phyloP scores from a whole-genome alignment of 1,140 invertebrate species.

The Drusus annulatus region DNA sequence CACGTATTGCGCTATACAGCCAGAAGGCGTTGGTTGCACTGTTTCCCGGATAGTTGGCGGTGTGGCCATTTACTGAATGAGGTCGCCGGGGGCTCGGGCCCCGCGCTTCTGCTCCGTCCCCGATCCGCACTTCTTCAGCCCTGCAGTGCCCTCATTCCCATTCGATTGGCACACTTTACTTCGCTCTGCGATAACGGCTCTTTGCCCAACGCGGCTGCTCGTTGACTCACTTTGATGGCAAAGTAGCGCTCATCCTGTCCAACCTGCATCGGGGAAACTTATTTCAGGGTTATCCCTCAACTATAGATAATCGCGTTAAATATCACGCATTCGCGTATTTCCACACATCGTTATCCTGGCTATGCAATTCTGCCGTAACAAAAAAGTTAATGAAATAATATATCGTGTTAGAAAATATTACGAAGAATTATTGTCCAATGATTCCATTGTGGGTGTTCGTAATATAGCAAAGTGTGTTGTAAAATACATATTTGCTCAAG shows the following conservation, averaged over 20 bases:
- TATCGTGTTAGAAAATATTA: slow-evolving; percentile 19
- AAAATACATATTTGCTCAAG: slow-evolving; percentile 43
- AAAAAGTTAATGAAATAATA: slow-evolving; percentile 13
- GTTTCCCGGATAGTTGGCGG: slow-evolving; percentile 43
- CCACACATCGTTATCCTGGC: background rate
- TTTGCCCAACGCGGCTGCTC: background rate
- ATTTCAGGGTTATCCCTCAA: too few species aligned
- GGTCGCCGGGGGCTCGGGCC: slow-evolving; percentile 25
- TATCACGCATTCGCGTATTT: background rate
- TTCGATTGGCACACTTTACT: slow-evolving; percentile 33
- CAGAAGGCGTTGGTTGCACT: slow-evolving; percentile 41
- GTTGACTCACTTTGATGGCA: too few species aligned
- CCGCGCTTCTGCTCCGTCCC: too few species aligned
- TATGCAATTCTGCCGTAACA: background rate
- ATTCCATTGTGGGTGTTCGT: slow-evolving; percentile 14
- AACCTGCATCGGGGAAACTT: too few species aligned
- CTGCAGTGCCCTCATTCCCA: background rate
- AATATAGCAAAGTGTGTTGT: slow-evolving; percentile 7
- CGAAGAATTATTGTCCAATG: slow-evolving; percentile 30
- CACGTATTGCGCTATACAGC: slow-evolving; percentile 28
- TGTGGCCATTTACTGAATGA: slow-evolving; percentile 23
- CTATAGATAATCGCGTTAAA: too few species aligned
- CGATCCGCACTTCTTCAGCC: background rate
- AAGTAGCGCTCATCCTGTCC: too few species aligned
- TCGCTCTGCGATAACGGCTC: slow-evolving; percentile 15